Percentiles rank a stretch among this genome's conserved stretches.
These are phyloP conservation scores for Passer montanus DNA, from an alignment of 2,113 vertebrate species.

Conservation along the genomic window DNA sequence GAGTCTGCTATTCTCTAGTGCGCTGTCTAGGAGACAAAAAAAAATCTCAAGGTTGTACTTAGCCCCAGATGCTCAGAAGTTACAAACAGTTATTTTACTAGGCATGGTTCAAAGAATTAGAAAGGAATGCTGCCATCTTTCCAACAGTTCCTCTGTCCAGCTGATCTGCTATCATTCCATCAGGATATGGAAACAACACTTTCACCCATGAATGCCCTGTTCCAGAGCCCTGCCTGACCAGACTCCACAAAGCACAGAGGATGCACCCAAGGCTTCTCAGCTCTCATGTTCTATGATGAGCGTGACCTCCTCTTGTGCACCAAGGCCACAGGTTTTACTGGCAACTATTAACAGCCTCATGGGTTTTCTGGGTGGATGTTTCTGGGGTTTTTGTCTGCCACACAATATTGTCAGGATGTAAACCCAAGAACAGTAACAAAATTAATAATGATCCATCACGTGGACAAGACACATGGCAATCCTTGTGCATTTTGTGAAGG, in stretches of 20 bases:
- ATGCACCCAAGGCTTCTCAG: neutral
- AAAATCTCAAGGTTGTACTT: neutral
- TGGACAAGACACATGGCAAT: neutral
- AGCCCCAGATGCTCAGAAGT: neutral
- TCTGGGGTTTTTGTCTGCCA: neutral
- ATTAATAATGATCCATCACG: neutral
- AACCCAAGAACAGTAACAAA: neutral
- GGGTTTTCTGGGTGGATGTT: neutral
- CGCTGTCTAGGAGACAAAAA: neutral
- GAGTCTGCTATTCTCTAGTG: neutral
- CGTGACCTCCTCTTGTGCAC: neutral
- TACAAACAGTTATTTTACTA: neutral
- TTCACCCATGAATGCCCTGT: neutral
- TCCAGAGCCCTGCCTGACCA: neutral
- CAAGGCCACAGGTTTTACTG: neutral
- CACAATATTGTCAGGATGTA: neutral
- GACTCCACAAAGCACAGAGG: neutral
- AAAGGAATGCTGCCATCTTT: neutral
- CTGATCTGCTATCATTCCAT: neutral
- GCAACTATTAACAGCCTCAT: neutral
- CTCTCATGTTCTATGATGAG: neutral
- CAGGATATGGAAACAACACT: neutral
- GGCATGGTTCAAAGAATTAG: neutral
- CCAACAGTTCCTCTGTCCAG: neutral
- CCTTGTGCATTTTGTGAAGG: neutral